Evolutionary conservation across 2,888 invertebrate species (phyloP), one percentile per base, ranked within the genome.

Genomic region (Tyria jacobaeae): DNA sequence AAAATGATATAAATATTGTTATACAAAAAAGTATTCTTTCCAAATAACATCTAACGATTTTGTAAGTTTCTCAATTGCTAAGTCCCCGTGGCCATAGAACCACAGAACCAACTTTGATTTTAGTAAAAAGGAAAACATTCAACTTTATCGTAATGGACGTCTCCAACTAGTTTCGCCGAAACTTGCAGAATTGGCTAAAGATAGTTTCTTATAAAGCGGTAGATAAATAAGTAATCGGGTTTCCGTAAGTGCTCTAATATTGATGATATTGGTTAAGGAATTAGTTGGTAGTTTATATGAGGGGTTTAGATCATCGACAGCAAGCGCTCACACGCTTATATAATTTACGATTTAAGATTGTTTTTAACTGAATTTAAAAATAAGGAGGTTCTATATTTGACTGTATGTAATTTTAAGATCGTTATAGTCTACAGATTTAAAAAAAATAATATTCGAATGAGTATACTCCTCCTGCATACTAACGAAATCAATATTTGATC

Each of bases 51-150:
- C 66, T 37, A 70, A 64, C 54, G 65, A 57, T 71, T 73, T 71
- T 56, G 57, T 49, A 63, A 75, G 67, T 71, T 68, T 7, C 57
- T 39, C 65, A 65, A 66, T 76, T 69, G 66, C 68, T 68, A 64
- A 69, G 69, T 67, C 68, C 56, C 62, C 7, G 59, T 60, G 64
- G 70, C 68, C 59, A 68, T 57, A 56, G 61, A 60, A 64, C 66
- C 75, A 75, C 75, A 75, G 77, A 69, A 63, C 39, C 51, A 76
- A 76, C 76, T 76, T 76, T 77, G 78, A 77, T 76, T 76, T 76
- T 78, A 76, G 78, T 71, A 67, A 63, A 62, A 65, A 73, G 73
- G 70, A 75, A 74, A 77, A 73, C 78, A 67, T 70, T 57, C 64
- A 21, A 67, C 49, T 70, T 69, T 60, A 54, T 48, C 57, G 53